These are phyloP conservation scores for Oostethus manadensis DNA, from an alignment of 2,113 vertebrate genomes.

Conservation along the genomic window DNA sequence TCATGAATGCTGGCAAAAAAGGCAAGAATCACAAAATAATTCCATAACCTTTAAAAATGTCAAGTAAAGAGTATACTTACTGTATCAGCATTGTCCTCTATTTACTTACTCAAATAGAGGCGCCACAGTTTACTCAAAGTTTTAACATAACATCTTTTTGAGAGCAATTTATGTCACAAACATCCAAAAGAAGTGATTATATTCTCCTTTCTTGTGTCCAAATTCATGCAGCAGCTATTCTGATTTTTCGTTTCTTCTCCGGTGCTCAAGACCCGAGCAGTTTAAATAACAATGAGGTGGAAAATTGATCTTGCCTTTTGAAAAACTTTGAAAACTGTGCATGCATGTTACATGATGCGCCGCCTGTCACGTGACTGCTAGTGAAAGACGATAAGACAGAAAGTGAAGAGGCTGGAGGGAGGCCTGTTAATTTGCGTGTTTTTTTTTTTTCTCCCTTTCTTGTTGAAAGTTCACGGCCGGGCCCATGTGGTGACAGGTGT, in stretches of 20 bases:
- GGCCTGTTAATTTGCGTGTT: slow-evolving; percentile 26
- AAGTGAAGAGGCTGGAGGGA: slow-evolving; percentile 9
- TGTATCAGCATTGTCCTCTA: too few relatives aligned
- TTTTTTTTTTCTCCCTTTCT: slow-evolving; percentile 24
- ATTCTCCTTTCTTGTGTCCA: slow-evolving; percentile 51
- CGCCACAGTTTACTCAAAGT: too few relatives aligned
- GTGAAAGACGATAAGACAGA: slow-evolving; percentile 28
- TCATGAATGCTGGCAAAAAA: too few relatives aligned
- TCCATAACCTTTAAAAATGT: too few relatives aligned
- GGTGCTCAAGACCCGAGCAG: slow-evolving; percentile 11
- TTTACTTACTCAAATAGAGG: too few relatives aligned
- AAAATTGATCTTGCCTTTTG: slow-evolving; percentile 19
- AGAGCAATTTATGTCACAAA: not conserved
- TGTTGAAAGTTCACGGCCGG: slow-evolving; percentile 46
- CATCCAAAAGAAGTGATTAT: slow-evolving; percentile 28
- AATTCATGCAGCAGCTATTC: slow-evolving; percentile 33
- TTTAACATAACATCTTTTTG: too few relatives aligned
- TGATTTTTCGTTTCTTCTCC: slow-evolving; percentile 49
- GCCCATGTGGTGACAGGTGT: slow-evolving; percentile 53
- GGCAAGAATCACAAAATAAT: too few relatives aligned
- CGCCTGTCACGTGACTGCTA: slow-evolving; percentile 2
- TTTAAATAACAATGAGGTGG: slow-evolving; percentile 19
- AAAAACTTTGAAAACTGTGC: slow-evolving; percentile 8
- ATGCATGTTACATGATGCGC: not conserved
- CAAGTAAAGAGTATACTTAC: too few relatives aligned